These are phyloP conservation scores for Nanorana parkeri DNA, from an alignment of 2,113 vertebrate species.

Conservation along the genomic window DNA sequence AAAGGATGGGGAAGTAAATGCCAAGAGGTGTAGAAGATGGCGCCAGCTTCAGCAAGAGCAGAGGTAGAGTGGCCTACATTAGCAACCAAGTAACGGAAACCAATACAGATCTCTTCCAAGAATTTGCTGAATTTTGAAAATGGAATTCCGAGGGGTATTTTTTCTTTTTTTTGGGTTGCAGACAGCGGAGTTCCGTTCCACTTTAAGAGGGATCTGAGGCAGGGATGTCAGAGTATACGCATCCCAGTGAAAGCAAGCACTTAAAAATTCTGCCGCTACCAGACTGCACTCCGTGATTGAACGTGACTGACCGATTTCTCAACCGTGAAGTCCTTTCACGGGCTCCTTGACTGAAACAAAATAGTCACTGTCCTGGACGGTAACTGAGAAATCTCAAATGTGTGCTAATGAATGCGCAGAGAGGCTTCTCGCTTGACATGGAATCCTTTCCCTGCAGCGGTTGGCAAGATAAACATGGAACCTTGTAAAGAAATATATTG, in stretches of 20 bases:
- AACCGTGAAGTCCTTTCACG: conserved; percentile 27
- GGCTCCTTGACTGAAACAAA: conserved; percentile 31
- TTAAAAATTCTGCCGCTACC: conserved; percentile 18
- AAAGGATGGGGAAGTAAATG: too few relatives aligned
- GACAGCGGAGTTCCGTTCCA: too few relatives aligned
- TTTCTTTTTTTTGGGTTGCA: too few relatives aligned
- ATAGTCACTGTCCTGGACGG: conserved; percentile 29
- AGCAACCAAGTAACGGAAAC: too few relatives aligned
- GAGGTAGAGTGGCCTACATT: too few relatives aligned
- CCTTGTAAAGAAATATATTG: conserved; percentile 28
- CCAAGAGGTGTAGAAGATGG: too few relatives aligned
- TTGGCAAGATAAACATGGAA: conserved; percentile 10
- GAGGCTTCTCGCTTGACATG: conserved; percentile 8
- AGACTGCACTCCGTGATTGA: neutral
- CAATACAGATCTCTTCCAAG: too few relatives aligned
- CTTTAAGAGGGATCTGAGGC: neutral
- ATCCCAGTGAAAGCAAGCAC: neutral
- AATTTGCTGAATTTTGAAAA: too few relatives aligned
- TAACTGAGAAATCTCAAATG: conserved; percentile 38
- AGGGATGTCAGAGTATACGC: neutral
- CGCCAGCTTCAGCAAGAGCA: too few relatives aligned
- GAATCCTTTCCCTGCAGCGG: neutral
- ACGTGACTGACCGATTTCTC: conserved; percentile 23
- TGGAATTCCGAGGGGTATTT: too few relatives aligned
- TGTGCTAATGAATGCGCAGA: conserved; percentile 27